Conservation (phyloP, 2,113 vertebrate genomes). For the Neotoma lepida region DNA sequence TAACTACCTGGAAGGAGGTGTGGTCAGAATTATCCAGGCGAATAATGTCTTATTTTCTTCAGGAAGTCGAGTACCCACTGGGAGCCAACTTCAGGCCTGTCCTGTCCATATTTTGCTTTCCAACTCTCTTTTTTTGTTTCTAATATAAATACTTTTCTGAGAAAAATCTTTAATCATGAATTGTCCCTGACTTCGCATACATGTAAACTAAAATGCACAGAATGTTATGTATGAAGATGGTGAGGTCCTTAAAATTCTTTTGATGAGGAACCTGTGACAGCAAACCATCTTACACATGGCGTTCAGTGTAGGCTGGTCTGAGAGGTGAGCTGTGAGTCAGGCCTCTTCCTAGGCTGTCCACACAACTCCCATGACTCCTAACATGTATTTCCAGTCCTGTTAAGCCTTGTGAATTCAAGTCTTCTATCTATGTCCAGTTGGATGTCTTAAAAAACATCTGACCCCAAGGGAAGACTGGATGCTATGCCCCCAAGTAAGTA, state of each 20-base stretch:
- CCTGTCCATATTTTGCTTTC: not conserved
- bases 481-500: not conserved
- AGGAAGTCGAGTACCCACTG: not conserved
- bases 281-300: not conserved
- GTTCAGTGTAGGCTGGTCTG: not conserved
- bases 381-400: fast-evolving
- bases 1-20: not conserved
- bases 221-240: not conserved
- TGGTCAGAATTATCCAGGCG: not conserved
- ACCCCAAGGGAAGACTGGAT: not conserved
- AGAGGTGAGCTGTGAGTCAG: not conserved
- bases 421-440: not conserved
- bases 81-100: not conserved
- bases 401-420: not conserved
- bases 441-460: not conserved
- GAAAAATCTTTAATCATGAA: not conserved
- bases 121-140: not conserved
- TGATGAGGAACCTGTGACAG: not conserved
- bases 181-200: not conserved
- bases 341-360: not conserved
- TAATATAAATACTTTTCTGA: not conserved
- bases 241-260: not conserved
- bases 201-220: fast-evolving
- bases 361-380: not conserved
- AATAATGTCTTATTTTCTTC: not conserved